Evolutionary conservation across 64 coral and sea anemone genomes (phyloP).

Genomic region (Actinia equina): DNA sequence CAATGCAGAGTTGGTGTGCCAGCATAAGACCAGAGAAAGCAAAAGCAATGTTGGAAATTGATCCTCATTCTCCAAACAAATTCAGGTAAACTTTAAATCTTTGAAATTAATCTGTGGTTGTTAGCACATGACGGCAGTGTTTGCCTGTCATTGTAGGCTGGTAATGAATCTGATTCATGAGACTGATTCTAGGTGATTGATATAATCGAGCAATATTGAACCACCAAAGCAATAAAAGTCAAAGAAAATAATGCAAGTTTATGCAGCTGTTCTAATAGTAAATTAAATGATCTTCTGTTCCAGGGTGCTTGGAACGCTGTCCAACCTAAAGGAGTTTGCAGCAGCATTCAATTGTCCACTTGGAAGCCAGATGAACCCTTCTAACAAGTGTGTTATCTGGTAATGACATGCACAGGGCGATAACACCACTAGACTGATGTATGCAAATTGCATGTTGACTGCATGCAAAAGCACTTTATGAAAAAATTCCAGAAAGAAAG

Average conservation of each 20-base stretch:
- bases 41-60: conserved; percentile 19
- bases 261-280: not conserved
- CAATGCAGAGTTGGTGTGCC: conserved; percentile 32
- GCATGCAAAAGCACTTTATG: not conserved
- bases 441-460: not conserved
- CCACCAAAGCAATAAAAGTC: not conserved
- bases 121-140: too few species aligned
- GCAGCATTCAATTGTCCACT: conserved; percentile 43
- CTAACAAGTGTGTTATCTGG: conserved; percentile 72
- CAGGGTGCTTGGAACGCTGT: conserved; percentile 74
- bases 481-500: not conserved
- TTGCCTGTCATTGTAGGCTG: too few species aligned
- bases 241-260: not conserved
- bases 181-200: too few species aligned
- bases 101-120: too few species aligned
- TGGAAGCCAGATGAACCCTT: conserved; percentile 72
- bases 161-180: too few species aligned
- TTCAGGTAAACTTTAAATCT: conserved; percentile 34
- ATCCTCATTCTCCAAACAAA: conserved; percentile 51
- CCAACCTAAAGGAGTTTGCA: conserved; percentile 69
- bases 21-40: conserved; percentile 34
- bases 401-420: not conserved
- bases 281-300: not conserved
- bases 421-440: too few species aligned
- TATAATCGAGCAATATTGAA: not conserved